A percentile compares a stretch with the other conserved stretches of the same genome.
Conservation (phyloP, 2,888 invertebrate genomes). For the Tribolium freemani region DNA sequence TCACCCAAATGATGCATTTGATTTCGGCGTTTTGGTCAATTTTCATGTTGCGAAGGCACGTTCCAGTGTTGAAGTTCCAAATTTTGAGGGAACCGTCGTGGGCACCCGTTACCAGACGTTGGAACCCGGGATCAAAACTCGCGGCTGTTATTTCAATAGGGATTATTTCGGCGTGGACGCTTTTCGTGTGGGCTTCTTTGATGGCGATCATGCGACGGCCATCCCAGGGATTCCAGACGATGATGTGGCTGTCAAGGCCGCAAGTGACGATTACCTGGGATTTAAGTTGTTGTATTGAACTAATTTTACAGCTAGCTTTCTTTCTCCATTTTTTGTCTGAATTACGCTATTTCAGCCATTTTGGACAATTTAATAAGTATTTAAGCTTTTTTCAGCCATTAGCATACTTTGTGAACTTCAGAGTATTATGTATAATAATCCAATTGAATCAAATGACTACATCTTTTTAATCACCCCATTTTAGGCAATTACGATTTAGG, state of each 20-base stretch:
- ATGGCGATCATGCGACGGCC: constrained; percentile 79
- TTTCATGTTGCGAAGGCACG: constrained; percentile 78
- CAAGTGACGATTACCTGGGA: constrained; percentile 79
- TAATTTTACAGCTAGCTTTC: no score
- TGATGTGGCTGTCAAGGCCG: constrained; percentile 84
- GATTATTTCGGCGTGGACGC: constrained; percentile 76
- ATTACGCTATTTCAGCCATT: background rate
- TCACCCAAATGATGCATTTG: constrained; percentile 70
- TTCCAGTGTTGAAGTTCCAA: constrained; percentile 89
- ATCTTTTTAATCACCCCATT: no score
- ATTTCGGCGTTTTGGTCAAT: constrained; percentile 67
- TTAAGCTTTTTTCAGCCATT: no score
- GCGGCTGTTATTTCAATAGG: constrained; percentile 84
- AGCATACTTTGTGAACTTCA: no score
- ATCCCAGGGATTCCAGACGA: constrained; percentile 84
- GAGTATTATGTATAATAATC: no score
- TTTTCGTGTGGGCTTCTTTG: constrained; percentile 78
- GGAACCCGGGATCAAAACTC: constrained; percentile 81
- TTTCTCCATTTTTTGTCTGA: no score
- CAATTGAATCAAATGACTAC: no score
- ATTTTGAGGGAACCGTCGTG: constrained; percentile 84
- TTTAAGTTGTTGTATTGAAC: no score
- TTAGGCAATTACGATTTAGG: no score
- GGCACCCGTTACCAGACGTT: constrained; percentile 83
- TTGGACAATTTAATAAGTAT: no score